Evolutionary conservation across 2,797 vertebrate genomes (phyloP).

Genomic region (Tarsius wallacei): DNA sequence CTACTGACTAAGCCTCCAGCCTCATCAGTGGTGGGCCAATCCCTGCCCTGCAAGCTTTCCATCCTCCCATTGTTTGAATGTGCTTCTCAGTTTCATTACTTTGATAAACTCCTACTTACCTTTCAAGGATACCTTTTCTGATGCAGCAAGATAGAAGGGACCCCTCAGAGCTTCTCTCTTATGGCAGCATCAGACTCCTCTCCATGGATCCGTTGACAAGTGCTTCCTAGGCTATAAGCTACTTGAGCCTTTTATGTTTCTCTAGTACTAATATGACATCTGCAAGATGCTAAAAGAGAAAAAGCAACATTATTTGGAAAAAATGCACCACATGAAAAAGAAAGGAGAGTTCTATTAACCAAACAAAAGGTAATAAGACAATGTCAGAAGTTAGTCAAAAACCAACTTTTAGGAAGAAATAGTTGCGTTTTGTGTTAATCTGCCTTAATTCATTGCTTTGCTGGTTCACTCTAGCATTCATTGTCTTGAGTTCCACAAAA

Average conservation of each 20-base stretch:
- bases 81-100: background rate
- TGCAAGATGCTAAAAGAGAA: background rate
- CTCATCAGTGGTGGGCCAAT: background rate
- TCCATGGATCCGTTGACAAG: background rate
- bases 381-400: background rate
- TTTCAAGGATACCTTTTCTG: background rate
- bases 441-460: background rate
- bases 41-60: background rate
- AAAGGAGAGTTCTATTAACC: background rate
- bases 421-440: background rate
- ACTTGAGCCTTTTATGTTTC: background rate
- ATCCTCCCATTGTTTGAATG: background rate
- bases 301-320: background rate
- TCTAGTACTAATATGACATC: background rate
- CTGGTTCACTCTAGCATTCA: background rate
- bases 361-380: background rate
- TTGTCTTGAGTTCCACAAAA: rapidly evolving
- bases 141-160: background rate
- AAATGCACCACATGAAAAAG: background rate
- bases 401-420: background rate
- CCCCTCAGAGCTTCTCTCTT: background rate
- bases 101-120: background rate
- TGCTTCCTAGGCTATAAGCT: background rate
- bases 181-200: background rate
- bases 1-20: background rate